Conservation (phyloP, 2,888 invertebrate species). For the Stramonita haemastoma region DNA sequence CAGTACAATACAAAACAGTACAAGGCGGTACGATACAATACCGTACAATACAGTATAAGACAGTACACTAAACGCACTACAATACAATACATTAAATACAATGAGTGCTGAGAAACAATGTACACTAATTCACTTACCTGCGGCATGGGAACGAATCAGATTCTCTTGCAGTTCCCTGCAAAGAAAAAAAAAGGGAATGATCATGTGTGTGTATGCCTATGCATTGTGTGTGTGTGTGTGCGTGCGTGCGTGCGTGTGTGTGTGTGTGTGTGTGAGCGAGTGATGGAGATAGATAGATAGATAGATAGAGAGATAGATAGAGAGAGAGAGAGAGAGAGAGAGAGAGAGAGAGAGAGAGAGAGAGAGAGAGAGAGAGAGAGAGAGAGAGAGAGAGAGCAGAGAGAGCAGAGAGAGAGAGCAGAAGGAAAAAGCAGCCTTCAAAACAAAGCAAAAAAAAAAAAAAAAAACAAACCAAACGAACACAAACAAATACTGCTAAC, state of each 20-base stretch:
- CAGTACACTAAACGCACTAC: no score
- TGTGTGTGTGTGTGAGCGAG: background rate
- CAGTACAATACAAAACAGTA: no score
- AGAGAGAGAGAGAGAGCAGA: background rate
- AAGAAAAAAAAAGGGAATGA: slow-evolving; percentile 42
- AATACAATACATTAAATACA: no score
- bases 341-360: slow-evolving; percentile 19
- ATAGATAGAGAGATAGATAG: background rate
- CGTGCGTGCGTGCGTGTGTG: no score
- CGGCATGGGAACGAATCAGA: slow-evolving; percentile 83
- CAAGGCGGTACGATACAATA: no score
- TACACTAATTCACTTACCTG: slow-evolving; percentile 71
- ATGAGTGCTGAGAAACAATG: background rate
- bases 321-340: slow-evolving; percentile 13
- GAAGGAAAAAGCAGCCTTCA: background rate
- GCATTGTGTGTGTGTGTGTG: no score
- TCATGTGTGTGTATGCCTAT: no score
- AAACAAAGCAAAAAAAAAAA: background rate
- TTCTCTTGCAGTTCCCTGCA: slow-evolving; percentile 82
- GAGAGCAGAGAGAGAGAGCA: background rate
- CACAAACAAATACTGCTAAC: background rate
- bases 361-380: background rate
- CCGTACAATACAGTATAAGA: no score
- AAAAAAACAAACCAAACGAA: background rate
- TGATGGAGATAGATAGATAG: background rate